Evolutionary conservation across 2,797 vertebrate species (phyloP), one percentile per base, ranked within the genome.

Genomic region (Capromys pilorides): DNA sequence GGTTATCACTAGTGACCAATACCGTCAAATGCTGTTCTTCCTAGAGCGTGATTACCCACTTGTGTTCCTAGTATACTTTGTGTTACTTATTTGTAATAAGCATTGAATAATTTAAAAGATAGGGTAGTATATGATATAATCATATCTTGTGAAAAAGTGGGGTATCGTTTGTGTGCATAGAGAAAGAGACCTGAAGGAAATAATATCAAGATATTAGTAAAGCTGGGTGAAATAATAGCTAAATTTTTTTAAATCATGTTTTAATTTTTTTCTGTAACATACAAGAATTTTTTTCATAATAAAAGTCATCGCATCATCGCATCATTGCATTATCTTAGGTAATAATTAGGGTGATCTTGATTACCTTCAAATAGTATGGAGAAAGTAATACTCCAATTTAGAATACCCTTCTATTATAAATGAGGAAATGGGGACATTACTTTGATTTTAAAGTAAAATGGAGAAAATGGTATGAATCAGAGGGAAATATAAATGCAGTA

Each of bases 321-420:
- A n/a, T n/a, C n/a, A n/a, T n/a, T n/a, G n/a, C n/a, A n/a, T n/a
- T 91, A 73, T 97, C 83, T 90, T 45, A 39, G 77, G 5, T 77
- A 81, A 26, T 6, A 80, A 14, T 49, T 75, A n/a, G 12, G 18
- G n/a, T 77, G 16, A 84, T 94, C 18, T 92, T 81, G 36, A 79
- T 88, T 33, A 77, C n/a, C 59, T 88, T 86, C 36, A 45, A 77
- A 89, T 78, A 88, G 13, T 28, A 1, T 78, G 24, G 57, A 78
- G 31, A 81, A 36, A 71, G 64, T 45, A 19, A 71, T 84, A 86
- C 41, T 86, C 41, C 28, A 66, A 0, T 96, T 89, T 54, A 31
- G 61, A 62, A 1, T 22, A 39, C n/a, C 73, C 88, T 69, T 41
- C 22, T 28, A 64, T 80, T 57, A 6, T 71, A 69, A 90, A 67